phyloP scores from a whole-genome alignment of 2,113 vertebrate species.

The Callipepla squamata region DNA sequence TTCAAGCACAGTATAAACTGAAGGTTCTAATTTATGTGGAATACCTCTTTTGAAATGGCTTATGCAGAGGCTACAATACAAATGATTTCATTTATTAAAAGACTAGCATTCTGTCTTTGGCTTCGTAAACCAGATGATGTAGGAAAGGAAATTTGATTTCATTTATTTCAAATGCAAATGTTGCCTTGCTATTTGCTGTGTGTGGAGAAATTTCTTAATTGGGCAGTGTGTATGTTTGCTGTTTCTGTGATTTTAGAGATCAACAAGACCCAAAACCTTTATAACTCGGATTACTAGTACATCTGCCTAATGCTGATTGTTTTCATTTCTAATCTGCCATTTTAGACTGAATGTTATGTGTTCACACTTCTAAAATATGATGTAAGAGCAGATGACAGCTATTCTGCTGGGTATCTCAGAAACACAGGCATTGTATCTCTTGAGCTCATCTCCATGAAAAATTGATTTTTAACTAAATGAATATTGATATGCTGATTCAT shows the following conservation, averaged over 20 bases:
- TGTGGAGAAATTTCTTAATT: neutral
- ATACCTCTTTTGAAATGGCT: neutral
- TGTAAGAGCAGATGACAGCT: neutral
- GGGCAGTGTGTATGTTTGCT: neutral
- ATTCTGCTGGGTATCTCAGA: neutral
- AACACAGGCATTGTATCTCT: neutral
- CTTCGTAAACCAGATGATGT: neutral
- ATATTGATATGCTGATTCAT: neutral
- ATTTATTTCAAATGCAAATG: neutral
- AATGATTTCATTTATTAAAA: neutral
- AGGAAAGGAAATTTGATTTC: neutral
- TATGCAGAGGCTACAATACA: accelerated
- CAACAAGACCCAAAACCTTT: neutral
- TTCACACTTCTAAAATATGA: neutral
- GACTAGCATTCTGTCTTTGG: neutral
- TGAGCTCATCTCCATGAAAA: neutral
- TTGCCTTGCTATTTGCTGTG: neutral
- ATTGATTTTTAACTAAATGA: neutral
- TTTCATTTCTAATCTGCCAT: neutral
- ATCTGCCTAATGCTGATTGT: neutral
- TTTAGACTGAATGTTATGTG: neutral
- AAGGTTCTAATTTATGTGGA: neutral
- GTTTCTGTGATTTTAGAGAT: neutral
- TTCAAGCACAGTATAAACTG: neutral
- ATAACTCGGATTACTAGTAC: neutral